phyloP scores from a whole-genome alignment of 2,888 invertebrate species.

The Diachrysia chrysitis region DNA sequence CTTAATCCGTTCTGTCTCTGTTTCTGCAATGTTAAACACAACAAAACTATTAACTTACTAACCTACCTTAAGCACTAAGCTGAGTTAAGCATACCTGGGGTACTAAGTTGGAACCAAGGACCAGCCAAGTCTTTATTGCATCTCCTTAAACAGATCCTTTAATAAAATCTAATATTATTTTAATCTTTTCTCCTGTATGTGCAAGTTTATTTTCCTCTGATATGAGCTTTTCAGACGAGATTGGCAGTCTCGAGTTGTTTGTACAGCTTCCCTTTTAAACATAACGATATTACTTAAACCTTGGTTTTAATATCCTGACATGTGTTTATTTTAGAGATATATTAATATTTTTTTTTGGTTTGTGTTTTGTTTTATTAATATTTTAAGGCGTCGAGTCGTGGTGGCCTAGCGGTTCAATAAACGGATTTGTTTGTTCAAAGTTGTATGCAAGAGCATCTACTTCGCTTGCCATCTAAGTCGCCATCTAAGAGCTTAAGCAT shows the following conservation, averaged over 20 bases:
- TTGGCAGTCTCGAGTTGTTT: neutral
- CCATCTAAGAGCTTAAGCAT: too few relatives aligned
- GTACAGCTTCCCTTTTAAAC: neutral
- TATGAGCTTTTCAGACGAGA: neutral
- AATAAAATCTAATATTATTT: conserved; percentile 2
- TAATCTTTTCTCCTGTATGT: neutral
- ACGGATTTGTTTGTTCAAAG: too few relatives aligned
- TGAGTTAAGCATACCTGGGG: neutral
- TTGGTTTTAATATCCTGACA: neutral
- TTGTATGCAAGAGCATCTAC: too few relatives aligned
- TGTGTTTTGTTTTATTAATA: neutral
- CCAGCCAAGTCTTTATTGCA: neutral
- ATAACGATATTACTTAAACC: neutral
- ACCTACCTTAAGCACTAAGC: neutral
- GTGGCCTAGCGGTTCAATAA: too few relatives aligned
- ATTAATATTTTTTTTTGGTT: neutral
- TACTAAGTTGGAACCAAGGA: neutral
- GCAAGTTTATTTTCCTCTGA: neutral
- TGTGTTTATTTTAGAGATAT: neutral
- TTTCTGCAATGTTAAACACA: too few relatives aligned
- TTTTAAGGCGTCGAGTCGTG: too few relatives aligned
- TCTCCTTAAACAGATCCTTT: neutral
- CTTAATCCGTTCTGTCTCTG: neutral
- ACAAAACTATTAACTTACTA: neutral
- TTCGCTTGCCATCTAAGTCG: too few relatives aligned